Evolutionary conservation across 2,888 invertebrate genomes (phyloP).

Genomic region (Stenoptilia bipunctidactyla): DNA sequence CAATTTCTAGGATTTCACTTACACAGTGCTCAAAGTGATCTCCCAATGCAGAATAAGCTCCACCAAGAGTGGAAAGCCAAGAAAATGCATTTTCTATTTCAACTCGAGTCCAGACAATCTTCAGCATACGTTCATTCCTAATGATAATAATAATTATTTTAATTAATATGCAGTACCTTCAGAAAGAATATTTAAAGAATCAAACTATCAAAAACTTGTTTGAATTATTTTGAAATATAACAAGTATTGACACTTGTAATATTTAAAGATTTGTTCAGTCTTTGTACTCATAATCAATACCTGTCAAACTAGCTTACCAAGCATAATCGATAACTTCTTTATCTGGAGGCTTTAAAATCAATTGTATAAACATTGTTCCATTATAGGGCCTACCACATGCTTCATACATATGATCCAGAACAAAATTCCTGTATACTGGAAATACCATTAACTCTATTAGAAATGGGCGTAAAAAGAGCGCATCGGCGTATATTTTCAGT

Average conservation of each 20-base stretch:
- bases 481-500: constrained; percentile 28
- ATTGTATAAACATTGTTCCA: constrained; percentile 36
- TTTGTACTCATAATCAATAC: too few relatives aligned
- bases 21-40: constrained; percentile 86
- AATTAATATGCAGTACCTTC: too few relatives aligned
- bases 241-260: too few relatives aligned
- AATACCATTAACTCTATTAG: constrained; percentile 42
- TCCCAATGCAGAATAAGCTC: constrained; percentile 95
- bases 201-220: too few relatives aligned
- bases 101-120: constrained; percentile 70
- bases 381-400: constrained; percentile 27
- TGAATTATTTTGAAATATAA: too few relatives aligned
- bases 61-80: constrained; percentile 96
- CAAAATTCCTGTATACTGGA: constrained; percentile 35
- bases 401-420: constrained; percentile 33
- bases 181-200: too few relatives aligned
- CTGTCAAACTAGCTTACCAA: constrained; percentile 64
- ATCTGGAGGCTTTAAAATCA: constrained; percentile 70
- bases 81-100: constrained; percentile 90
- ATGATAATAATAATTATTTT: constrained; percentile 18
- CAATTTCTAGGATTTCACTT: constrained; percentile 32
- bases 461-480: constrained; percentile 46
- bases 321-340: constrained; percentile 77
- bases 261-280: too few relatives aligned
- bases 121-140: constrained; percentile 56